Evolutionary conservation across 2,113 vertebrate genomes (phyloP), one percentile per base, ranked within the genome.

Genomic region (Geococcyx californianus): DNA sequence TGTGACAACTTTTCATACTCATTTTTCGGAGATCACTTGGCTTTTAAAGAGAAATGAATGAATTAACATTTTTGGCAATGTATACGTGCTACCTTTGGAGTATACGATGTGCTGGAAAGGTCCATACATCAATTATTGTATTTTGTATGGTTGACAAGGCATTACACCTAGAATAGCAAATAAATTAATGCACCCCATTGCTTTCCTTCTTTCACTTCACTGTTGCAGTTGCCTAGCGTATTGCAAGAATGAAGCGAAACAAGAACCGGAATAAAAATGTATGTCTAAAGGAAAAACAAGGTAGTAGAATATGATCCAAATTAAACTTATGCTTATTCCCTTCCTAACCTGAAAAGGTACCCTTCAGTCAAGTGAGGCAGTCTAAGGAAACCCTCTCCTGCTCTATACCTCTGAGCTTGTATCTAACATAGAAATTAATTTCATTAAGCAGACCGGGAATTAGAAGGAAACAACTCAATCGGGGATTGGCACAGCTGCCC

Each of bases 321-420:
- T 66, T 6, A 84, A 91, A 68, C 28, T 11, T 51, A 13, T 38
- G 34, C 31, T 93, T 80, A 74, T 90, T 89, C 63, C 63, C 29
- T 88, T 86, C 86, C 28, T 84, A 77, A 80, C 89, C 76, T 89
- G 68, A 94, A 93, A 87, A 93, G 40, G n/a, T 78, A 31, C 49
- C 52, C 77, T 89, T 94, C 81, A 85, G 40, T 82, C 84, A 76
- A 83, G 84, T 38, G 36, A 58, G 45, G 58, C 74, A 59, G 68
- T 47, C 59, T 45, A 80, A 62, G 64, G 75, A 96, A 81, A 94
- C 72, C 76, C 60, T 66, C 24, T 91, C 69, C 80, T 81, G 38
- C 60, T 78, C 56, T 66, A 76, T 78, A 72, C 29, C 31, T 77
- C 83, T 74, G 51, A 81, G 83, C 52, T 68, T 68, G 36, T 77